Evolutionary conservation across 2,113 vertebrate species (phyloP).

Genomic region (Saccopteryx leptura): DNA sequence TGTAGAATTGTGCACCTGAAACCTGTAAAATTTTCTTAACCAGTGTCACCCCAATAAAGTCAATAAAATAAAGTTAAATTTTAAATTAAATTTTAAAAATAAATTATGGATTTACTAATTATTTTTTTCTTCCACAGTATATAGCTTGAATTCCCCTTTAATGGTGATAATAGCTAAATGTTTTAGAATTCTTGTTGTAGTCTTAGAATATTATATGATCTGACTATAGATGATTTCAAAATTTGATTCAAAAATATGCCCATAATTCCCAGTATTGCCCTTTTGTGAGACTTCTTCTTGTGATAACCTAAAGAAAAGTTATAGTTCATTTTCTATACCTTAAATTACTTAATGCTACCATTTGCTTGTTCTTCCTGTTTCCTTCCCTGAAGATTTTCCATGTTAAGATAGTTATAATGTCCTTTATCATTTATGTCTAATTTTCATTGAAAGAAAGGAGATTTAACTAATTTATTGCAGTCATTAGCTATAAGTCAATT

Average conservation of each 20-base stretch:
- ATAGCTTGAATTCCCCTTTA: constrained; percentile 41
- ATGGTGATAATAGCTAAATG: constrained; percentile 28
- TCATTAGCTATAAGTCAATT: constrained; percentile 44
- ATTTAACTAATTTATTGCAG: constrained; percentile 39
- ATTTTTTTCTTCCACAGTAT: constrained; percentile 50
- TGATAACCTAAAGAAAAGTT: constrained; percentile 27
- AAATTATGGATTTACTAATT: not conserved
- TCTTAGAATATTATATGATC: constrained; percentile 47
- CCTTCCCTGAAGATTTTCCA: constrained; percentile 41
- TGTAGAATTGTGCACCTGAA: too few species aligned
- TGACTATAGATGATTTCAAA: constrained; percentile 11
- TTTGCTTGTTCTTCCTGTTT: constrained; percentile 49
- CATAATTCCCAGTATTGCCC: not conserved
- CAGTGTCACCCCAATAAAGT: too few species aligned
- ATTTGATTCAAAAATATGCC: constrained; percentile 59
- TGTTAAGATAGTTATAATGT: constrained; percentile 21
- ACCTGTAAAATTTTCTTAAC: too few species aligned
- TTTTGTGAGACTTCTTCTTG: constrained; percentile 34
- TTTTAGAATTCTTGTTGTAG: constrained; percentile 27
- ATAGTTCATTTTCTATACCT: not conserved
- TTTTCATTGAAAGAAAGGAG: constrained; percentile 42
- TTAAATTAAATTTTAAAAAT: too few species aligned
- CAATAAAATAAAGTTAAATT: too few species aligned
- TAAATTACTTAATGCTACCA: constrained; percentile 5
- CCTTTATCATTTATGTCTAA: constrained; percentile 42